These are phyloP conservation scores for Bombus confusus DNA, from an alignment of 1,140 invertebrate species.

Conservation along the genomic window DNA sequence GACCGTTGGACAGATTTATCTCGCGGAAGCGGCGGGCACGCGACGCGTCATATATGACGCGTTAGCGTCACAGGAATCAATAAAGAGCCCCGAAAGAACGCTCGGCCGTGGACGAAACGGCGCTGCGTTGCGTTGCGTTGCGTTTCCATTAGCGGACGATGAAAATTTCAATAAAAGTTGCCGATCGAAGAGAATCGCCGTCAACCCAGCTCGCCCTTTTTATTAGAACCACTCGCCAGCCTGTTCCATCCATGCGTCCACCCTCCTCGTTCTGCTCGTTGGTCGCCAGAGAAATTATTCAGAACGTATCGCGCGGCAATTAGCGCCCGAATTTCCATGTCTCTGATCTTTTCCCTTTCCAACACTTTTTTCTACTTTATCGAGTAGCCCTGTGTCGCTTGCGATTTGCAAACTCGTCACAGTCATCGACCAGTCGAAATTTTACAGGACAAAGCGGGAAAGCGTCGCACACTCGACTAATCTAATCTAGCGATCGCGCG, in stretches of 20 bases:
- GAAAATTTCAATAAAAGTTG: conserved; percentile 22
- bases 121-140: not conserved
- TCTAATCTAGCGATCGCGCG: too few species aligned
- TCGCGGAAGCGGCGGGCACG: not conserved
- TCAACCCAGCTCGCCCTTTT: not conserved
- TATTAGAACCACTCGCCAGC: not conserved
- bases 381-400: not conserved
- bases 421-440: not conserved
- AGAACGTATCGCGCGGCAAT: not conserved
- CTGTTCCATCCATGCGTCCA: not conserved
- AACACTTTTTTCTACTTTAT: too few species aligned
- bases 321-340: not conserved
- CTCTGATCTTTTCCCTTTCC: not conserved
- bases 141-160: conserved; percentile 5
- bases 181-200: not conserved
- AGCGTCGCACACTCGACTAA: too few species aligned
- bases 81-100: not conserved
- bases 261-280: not conserved
- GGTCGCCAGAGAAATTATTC: not conserved
- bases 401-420: too few species aligned
- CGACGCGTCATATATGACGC: conserved; percentile 12
- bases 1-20: conserved; percentile 17
- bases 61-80: conserved; percentile 2
- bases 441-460: too few species aligned
- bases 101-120: not conserved